Evolutionary conservation across 1,140 invertebrate genomes (phyloP).

Genomic region (Diuraphis noxia): DNA sequence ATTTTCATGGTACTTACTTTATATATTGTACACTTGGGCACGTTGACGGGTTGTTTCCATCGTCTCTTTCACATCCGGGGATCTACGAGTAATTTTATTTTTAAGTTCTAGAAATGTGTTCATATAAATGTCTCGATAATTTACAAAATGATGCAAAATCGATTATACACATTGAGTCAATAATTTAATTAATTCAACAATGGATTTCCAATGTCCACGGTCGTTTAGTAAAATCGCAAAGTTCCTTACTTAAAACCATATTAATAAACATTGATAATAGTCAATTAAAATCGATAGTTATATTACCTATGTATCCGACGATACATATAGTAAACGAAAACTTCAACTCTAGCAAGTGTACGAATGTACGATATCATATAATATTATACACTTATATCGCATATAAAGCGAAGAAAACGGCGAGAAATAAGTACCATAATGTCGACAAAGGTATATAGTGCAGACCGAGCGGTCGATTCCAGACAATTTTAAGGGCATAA

Average conservation of each 20-base stretch:
- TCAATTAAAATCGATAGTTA: not conserved
- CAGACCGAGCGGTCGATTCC: no score
- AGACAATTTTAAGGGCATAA: not conserved
- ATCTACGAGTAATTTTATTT: not conserved
- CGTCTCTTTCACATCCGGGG: not conserved
- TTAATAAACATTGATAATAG: not conserved
- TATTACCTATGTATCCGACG: not conserved
- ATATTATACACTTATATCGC: not conserved
- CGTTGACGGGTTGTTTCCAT: not conserved
- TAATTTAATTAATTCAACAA: not conserved
- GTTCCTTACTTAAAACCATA: not conserved
- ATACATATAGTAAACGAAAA: not conserved
- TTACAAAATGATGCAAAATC: not conserved
- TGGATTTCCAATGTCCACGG: not conserved
- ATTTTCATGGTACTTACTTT: no score
- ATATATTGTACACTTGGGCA: no score
- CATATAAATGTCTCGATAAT: not conserved
- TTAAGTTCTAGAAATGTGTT: not conserved
- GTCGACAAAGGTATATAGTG: slow-evolving; percentile 3
- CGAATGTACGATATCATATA: not conserved
- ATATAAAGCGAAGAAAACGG: not conserved
- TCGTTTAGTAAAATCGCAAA: not conserved
- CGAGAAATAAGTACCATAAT: not conserved
- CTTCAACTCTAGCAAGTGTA: not conserved
- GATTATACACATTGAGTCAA: not conserved